A percentile compares a stretch with the other conserved stretches of the same genome.
Evolutionary conservation across 2,797 vertebrate species (phyloP).

Genomic region (Paguma larvata): DNA sequence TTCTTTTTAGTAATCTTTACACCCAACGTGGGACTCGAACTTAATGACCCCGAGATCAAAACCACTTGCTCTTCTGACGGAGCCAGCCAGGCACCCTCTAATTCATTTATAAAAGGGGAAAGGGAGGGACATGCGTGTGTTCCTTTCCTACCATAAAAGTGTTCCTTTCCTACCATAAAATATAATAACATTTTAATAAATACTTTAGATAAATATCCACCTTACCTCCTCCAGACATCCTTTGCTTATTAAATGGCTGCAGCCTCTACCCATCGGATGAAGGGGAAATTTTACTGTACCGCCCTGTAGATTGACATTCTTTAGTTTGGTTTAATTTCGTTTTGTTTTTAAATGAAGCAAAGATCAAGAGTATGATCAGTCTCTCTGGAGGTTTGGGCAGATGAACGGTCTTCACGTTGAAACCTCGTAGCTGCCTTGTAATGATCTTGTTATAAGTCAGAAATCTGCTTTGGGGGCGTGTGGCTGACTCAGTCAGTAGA

Average conservation of each 20-base stretch:
- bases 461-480: background rate
- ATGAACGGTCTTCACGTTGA: background rate
- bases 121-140: background rate
- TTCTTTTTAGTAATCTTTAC: background rate
- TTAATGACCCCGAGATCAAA: background rate
- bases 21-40: background rate
- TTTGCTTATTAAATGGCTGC: constrained; percentile 31
- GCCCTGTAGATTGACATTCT: constrained; percentile 9
- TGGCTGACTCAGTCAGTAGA: background rate
- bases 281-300: background rate
- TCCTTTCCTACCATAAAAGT: constrained; percentile 15
- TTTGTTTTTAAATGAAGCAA: constrained; percentile 36
- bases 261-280: constrained; percentile 5
- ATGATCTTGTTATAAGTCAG: constrained; percentile 59
- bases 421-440: constrained; percentile 30
- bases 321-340: constrained; percentile 30
- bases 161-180: constrained; percentile 16
- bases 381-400: constrained; percentile 35
- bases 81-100: background rate
- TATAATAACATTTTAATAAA: constrained; percentile 33
- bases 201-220: constrained; percentile 4
- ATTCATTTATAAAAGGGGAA: background rate
- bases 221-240: background rate
- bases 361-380: constrained; percentile 28
- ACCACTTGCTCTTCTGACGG: background rate